Percentiles rank a stretch among this genome's conserved stretches.
Conservation (phyloP, 2,113 vertebrate species). For the Todiramphus saurophagus region DNA sequence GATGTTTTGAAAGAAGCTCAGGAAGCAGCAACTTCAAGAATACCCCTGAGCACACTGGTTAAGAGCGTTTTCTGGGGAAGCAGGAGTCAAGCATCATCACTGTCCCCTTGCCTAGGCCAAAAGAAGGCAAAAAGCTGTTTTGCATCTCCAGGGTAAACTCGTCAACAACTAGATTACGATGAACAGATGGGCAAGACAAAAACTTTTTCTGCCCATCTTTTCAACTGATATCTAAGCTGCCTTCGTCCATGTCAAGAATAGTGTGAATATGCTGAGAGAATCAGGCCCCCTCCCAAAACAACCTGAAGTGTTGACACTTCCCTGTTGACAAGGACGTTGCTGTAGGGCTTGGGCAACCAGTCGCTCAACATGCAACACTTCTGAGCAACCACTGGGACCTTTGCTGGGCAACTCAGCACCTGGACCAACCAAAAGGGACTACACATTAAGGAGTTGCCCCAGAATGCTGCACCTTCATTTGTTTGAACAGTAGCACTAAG, state of each 20-base stretch:
- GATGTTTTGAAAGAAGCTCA: neutral
- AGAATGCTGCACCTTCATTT: neutral
- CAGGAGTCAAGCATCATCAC: neutral
- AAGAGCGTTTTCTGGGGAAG: neutral
- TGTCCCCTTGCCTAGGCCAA: neutral
- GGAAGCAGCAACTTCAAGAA: neutral
- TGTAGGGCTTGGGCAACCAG: neutral
- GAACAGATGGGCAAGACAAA: constrained; percentile 8
- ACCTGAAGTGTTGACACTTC: neutral
- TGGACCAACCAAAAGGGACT: neutral
- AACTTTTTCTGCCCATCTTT: neutral
- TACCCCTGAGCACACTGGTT: neutral
- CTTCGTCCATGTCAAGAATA: neutral
- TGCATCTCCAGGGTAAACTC: neutral
- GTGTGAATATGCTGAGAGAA: neutral
- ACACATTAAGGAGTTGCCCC: neutral
- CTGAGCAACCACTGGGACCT: neutral
- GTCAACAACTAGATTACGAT: neutral
- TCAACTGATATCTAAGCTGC: neutral
- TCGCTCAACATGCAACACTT: neutral
- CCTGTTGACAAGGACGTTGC: neutral
- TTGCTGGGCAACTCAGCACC: neutral
- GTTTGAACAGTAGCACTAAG: neutral
- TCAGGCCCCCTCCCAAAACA: neutral
- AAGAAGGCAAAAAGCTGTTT: constrained; percentile 22